These are phyloP conservation scores for Corydoras maculifer DNA, from an alignment of 2,113 vertebrate genomes.

Conservation along the genomic window DNA sequence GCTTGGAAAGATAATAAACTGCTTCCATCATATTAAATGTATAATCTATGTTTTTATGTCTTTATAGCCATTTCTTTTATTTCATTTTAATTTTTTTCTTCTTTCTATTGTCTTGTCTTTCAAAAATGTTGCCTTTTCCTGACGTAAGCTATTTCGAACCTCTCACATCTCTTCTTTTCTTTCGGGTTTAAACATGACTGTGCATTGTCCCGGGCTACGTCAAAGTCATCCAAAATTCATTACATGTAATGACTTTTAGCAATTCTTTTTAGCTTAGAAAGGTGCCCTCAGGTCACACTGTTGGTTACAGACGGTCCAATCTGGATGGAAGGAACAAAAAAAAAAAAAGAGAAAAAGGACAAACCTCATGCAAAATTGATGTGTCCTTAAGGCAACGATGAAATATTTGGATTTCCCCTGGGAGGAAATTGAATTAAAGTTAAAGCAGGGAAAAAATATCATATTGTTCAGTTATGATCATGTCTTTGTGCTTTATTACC, in stretches of 20 bases:
- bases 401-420: conserved; percentile 7
- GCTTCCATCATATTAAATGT: too few relatives aligned
- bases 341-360: conserved; percentile 15
- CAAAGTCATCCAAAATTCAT: conserved; percentile 1
- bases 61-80: too few relatives aligned
- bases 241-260: conserved; percentile 7
- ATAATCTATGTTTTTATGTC: too few relatives aligned
- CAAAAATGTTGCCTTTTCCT: too few relatives aligned
- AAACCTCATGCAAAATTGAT: conserved; percentile 26
- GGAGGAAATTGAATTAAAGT: conserved; percentile 30
- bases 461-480: too few relatives aligned
- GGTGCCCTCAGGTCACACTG: neutral
- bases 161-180: too few relatives aligned
- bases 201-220: neutral
- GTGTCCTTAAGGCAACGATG: conserved; percentile 6
- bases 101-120: too few relatives aligned
- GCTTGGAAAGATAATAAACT: too few relatives aligned
- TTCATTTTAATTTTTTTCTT: too few relatives aligned
- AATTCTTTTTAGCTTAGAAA: neutral
- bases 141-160: too few relatives aligned
- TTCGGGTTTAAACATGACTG: too few relatives aligned
- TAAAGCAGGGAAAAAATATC: neutral
- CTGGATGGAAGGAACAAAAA: conserved; percentile 2
- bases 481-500: too few relatives aligned
- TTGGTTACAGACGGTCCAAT: conserved; percentile 4